These are phyloP conservation scores for Drosophila ficusphila DNA, from an alignment of 1,140 invertebrate genomes.

Conservation along the genomic window DNA sequence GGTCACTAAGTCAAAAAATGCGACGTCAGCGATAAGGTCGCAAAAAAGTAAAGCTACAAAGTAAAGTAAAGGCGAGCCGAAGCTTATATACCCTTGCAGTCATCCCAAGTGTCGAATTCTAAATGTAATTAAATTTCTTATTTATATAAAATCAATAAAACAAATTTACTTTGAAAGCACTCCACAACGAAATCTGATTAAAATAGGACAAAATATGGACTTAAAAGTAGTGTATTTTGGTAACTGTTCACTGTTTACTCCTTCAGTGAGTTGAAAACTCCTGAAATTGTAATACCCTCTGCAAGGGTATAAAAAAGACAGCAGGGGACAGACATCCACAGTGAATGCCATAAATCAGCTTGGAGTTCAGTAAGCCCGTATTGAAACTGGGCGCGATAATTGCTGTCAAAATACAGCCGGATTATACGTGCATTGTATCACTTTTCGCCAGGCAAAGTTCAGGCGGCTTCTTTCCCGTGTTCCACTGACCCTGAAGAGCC, in stretches of 20 bases:
- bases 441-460: conserved; percentile 44
- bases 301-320: conserved; percentile 1
- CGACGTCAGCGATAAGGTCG: conserved; percentile 36
- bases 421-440: conserved; percentile 17
- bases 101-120: too few relatives aligned
- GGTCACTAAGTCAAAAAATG: conserved; percentile 41
- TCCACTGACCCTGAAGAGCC: conserved; percentile 69
- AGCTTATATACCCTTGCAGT: too few relatives aligned
- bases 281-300: too few relatives aligned
- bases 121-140: too few relatives aligned
- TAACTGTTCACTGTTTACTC: too few relatives aligned
- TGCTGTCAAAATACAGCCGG: conserved; percentile 51
- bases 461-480: conserved; percentile 33
- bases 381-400: conserved; percentile 58
- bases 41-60: conserved; percentile 7
- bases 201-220: too few relatives aligned
- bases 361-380: conserved; percentile 52
- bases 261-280: too few relatives aligned
- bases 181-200: too few relatives aligned
- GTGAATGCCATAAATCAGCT: conserved; percentile 48
- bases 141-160: too few relatives aligned
- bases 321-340: not conserved
- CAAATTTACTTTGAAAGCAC: too few relatives aligned
- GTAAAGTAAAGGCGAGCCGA: too few relatives aligned
- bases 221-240: too few relatives aligned